Conservation (phyloP, 2,113 vertebrate species). For the Pedetes capensis region DNA sequence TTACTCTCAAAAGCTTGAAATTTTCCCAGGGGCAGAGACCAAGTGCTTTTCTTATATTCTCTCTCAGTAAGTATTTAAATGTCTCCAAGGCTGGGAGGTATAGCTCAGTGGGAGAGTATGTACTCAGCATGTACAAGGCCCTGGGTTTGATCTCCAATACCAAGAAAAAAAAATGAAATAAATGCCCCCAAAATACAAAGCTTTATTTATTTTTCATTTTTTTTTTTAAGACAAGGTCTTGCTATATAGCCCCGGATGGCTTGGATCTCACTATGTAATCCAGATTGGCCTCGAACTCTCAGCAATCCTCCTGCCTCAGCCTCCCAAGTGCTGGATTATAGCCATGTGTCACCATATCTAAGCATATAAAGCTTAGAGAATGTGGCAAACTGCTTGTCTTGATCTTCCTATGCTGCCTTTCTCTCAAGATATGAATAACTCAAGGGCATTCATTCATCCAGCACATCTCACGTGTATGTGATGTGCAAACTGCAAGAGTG, state of each 20-base stretch:
- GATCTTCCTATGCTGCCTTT: not conserved
- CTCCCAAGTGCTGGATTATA: too few species aligned
- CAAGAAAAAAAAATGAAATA: not conserved
- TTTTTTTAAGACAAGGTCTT: too few species aligned
- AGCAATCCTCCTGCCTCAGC: too few species aligned
- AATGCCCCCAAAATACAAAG: not conserved
- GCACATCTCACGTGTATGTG: fast-evolving
- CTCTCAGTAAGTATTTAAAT: not conserved
- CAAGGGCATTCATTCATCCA: not conserved
- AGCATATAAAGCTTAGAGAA: not conserved
- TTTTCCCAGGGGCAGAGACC: not conserved
- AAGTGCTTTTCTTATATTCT: not conserved
- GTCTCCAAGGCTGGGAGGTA: too few species aligned
- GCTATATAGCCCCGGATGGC: too few species aligned
- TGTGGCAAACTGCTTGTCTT: not conserved
- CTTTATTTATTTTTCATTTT: too few species aligned
- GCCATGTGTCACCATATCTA: too few species aligned
- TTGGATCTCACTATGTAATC: too few species aligned
- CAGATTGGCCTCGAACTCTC: too few species aligned
- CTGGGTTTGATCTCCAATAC: not conserved
- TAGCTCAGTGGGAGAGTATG: not conserved
- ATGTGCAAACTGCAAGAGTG: not conserved
- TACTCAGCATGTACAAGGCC: not conserved
- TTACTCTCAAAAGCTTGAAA: not conserved
- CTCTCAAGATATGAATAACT: not conserved